Evolutionary conservation across 2,113 vertebrate species (phyloP), one percentile per base, ranked within the genome.

Genomic region (Osmerus eperlanus): DNA sequence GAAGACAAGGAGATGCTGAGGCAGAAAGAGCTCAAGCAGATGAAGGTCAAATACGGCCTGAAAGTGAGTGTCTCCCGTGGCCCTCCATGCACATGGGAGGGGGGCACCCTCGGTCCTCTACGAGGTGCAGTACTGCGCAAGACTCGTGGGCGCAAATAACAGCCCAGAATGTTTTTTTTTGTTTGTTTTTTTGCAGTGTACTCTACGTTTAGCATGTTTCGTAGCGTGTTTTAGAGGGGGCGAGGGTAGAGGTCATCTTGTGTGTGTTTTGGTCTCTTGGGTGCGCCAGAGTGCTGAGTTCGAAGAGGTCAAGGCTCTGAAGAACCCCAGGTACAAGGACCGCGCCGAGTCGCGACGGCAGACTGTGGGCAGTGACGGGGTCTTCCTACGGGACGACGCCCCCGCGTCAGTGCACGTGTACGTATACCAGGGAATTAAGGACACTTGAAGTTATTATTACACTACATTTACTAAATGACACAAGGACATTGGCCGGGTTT

Each of bases 1-100:
- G 95, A 98, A 80, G 95, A 97, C 76, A 98, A 96, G 83, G 97
- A 99, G 70, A 81, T 91, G 29, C 89, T 94, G 73, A 91, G 97
- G 83, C 95, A 96, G 87, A 95, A 95, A 86, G 95, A 94, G 85
- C 92, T 99, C 78, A 98, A 95, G 88, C 94, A 97, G 85, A 97
- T 99, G 89, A 94, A 97, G 83, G 94, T 96, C 59, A 99, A 97
- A 91, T 99, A 99, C 7, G 97, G 97, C 62, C 94, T 99, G 67
- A 95, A 98, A 91, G 97, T 99, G 80, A 92, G 92, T 87, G 23
- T 3, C 23, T 14, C n/a, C 21, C 15, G 47, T 23, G 52, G 3
- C 70, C 3, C 9, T 15, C 23, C 23, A 1, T 2, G 23, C 23
- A 1, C 72, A 47, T 0, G 15, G n/a, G 8, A 0, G 54, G 3